A percentile compares a stretch with the other conserved stretches of the same genome.
phyloP scores from a whole-genome alignment of 1,140 invertebrate species.

The Dysdera silvatica region DNA sequence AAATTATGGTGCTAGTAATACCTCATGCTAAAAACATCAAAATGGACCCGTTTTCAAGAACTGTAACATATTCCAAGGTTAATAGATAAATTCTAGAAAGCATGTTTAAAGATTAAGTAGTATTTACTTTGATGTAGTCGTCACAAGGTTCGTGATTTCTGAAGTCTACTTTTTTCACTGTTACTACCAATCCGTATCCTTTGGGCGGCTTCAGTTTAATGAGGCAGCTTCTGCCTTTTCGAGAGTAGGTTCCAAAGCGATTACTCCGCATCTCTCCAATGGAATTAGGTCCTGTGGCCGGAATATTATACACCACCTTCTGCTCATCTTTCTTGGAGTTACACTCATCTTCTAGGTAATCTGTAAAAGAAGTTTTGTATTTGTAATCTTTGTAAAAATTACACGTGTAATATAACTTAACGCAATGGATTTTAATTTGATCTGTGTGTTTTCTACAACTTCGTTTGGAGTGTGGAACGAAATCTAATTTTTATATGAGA shows the following conservation, averaged over 20 bases:
- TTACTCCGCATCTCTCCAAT: slow-evolving; percentile 14
- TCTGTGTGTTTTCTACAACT: too few species aligned
- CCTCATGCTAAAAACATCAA: too few species aligned
- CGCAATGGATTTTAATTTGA: too few species aligned
- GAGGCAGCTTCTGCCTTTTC: slow-evolving; percentile 17
- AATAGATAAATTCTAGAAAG: neutral
- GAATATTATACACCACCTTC: slow-evolving; percentile 5
- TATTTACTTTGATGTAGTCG: slow-evolving; percentile 19
- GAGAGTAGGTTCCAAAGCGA: slow-evolving; percentile 19
- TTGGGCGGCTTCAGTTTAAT: slow-evolving; percentile 12
- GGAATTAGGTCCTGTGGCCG: slow-evolving; percentile 2
- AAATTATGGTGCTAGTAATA: too few species aligned
- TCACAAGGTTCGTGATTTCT: slow-evolving; percentile 10
- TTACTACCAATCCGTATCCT: slow-evolving; percentile 11
- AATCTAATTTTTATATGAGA: too few species aligned
- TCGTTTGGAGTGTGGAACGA: too few species aligned
- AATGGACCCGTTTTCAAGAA: too few species aligned
- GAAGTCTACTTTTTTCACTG: slow-evolving; percentile 10
- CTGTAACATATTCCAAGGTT: too few species aligned
- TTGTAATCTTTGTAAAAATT: too few species aligned
- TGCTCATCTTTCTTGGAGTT: slow-evolving; percentile 1
- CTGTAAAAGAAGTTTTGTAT: too few species aligned
- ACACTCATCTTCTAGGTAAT: slow-evolving; percentile 25
- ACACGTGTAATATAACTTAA: too few species aligned
- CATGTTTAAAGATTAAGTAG: neutral